Conservation (phyloP, 2,113 vertebrate genomes). For the Hippocampus guttulatus region DNA sequence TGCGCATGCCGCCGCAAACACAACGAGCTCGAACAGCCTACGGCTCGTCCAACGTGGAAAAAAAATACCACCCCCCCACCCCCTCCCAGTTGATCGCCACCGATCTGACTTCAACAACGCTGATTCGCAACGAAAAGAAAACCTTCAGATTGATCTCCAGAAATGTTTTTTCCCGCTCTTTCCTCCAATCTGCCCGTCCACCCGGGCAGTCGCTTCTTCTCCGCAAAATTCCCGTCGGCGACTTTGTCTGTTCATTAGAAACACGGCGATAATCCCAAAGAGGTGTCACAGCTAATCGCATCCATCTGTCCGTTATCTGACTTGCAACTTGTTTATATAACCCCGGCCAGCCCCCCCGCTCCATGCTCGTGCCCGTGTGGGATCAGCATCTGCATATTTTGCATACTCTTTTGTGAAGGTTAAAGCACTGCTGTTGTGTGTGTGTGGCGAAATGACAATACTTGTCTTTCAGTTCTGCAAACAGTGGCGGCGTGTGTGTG, state of each 20-base stretch:
- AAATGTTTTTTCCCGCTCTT: conserved; percentile 38
- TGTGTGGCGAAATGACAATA: conserved; percentile 54
- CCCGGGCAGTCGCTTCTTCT: neutral
- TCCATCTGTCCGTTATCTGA: conserved; percentile 39
- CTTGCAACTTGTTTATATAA: conserved; percentile 63
- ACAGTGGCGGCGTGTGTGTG: conserved; percentile 59
- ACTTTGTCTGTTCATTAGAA: conserved; percentile 28
- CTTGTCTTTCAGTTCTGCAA: conserved; percentile 64
- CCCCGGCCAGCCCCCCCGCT: conserved; percentile 19
- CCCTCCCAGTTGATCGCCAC: conserved; percentile 33
- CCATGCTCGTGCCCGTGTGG: conserved; percentile 31
- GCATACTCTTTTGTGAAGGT: conserved; percentile 73
- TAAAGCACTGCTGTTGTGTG: conserved; percentile 39
- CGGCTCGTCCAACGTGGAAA: conserved; percentile 32
- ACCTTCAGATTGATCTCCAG: conserved; percentile 43
- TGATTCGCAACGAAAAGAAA: conserved; percentile 19
- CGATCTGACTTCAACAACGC: conserved; percentile 29
- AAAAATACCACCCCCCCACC: neutral
- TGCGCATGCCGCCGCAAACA: conserved; percentile 31
- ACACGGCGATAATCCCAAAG: conserved; percentile 39
- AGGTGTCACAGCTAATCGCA: conserved; percentile 21
- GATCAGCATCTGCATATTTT: conserved; percentile 66
- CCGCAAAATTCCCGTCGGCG: conserved; percentile 12
- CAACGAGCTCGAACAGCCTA: conserved; percentile 44
- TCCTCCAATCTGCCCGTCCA: conserved; percentile 23